These are phyloP conservation scores for Schizopygopsis malacanthus DNA, from an alignment of 2,797 vertebrate genomes.

Conservation along the genomic window DNA sequence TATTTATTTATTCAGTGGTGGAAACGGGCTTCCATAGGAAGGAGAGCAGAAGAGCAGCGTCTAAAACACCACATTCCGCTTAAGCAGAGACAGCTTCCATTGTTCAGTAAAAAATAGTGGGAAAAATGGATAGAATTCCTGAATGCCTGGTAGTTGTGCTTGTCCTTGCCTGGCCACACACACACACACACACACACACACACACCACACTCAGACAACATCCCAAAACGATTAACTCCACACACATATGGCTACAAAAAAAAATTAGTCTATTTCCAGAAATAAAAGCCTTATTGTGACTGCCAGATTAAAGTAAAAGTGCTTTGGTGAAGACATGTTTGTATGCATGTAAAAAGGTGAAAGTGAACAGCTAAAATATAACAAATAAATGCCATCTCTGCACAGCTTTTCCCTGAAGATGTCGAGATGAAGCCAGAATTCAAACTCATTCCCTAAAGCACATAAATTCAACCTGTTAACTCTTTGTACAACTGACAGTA, in stretches of 20 bases:
- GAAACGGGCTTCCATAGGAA: too few species aligned
- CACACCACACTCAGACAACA: background rate
- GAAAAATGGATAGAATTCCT: background rate
- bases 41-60: background rate
- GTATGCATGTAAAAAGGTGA: background rate
- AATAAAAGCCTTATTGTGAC: background rate
- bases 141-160: background rate
- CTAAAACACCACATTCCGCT: background rate
- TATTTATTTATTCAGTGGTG: too few species aligned
- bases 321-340: background rate
- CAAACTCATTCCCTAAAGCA: background rate
- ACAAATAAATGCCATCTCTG: background rate
- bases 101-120: slow-evolving; percentile 4
- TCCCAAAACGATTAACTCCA: background rate
- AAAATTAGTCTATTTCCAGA: background rate
- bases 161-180: background rate
- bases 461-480: slow-evolving; percentile 21
- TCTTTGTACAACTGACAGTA: slow-evolving; percentile 11
- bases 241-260: background rate
- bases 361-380: background rate
- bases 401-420: background rate
- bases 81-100: background rate
- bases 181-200: background rate
- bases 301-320: background rate
- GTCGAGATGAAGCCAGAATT: background rate